Conservation (phyloP, 2,113 vertebrate genomes). For the Irena cyanogastra region DNA sequence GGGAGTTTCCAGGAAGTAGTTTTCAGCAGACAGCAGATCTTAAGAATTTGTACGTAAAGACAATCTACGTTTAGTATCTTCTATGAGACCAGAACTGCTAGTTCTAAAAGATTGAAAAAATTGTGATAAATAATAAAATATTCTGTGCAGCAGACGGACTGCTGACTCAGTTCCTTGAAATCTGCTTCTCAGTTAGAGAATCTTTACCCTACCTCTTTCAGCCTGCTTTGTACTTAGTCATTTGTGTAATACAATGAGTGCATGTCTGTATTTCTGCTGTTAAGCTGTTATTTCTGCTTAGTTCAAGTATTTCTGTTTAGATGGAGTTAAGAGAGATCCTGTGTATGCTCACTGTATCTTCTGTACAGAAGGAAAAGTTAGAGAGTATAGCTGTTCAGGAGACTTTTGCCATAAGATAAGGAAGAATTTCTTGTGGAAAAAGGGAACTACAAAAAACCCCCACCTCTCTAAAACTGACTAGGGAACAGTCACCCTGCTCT, state of each 20-base stretch:
- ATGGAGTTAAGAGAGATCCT: not conserved
- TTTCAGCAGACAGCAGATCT: not conserved
- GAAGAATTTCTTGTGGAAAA: not conserved
- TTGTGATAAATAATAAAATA: not conserved
- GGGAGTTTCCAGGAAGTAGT: not conserved
- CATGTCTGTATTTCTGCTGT: not conserved
- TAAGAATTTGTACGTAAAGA: not conserved
- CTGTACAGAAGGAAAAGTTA: not conserved
- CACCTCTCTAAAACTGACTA: not conserved
- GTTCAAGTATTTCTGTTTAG: not conserved
- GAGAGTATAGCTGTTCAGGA: not conserved
- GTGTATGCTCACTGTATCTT: not conserved
- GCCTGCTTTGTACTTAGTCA: not conserved
- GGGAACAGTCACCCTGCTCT: not conserved
- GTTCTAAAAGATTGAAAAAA: not conserved
- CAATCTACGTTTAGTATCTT: not conserved
- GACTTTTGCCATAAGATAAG: not conserved
- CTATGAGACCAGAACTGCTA: not conserved
- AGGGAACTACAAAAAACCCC: not conserved
- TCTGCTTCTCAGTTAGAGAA: not conserved
- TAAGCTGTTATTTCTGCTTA: too few species aligned
- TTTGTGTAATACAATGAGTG: not conserved
- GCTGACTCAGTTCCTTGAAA: not conserved
- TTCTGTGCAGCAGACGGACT: not conserved
- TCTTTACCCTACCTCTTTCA: not conserved